These are phyloP conservation scores for Eupithecia centaureata DNA, from an alignment of 2,888 invertebrate genomes.

Conservation along the genomic window DNA sequence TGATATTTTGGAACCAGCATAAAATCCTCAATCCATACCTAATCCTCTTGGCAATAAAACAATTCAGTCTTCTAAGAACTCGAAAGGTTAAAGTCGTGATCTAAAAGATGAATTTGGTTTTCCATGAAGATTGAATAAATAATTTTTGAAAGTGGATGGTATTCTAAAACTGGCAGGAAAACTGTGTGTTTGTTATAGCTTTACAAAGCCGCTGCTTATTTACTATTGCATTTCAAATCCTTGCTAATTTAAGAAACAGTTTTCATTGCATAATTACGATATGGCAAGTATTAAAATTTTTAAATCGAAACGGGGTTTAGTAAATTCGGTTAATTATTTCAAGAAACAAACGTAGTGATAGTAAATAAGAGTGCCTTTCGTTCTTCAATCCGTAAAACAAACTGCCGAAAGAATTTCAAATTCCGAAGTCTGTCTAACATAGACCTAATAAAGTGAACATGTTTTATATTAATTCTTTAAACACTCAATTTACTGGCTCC, in stretches of 20 bases:
- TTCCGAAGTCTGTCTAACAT: background rate
- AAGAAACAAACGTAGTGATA: background rate
- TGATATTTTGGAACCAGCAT: too few species aligned
- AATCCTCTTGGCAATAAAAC: too few species aligned
- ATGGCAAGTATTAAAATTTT: background rate
- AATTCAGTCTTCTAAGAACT: conserved; percentile 7
- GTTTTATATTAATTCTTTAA: background rate
- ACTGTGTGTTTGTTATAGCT: background rate
- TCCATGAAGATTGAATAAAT: conserved; percentile 47
- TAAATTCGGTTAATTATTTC: background rate
- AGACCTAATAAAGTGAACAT: too few species aligned
- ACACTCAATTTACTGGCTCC: background rate
- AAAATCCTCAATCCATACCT: too few species aligned
- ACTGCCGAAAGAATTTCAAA: background rate
- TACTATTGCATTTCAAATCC: background rate
- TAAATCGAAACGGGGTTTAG: background rate
- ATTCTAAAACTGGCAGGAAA: conserved; percentile 22
- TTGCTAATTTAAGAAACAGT: background rate
- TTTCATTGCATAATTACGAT: background rate
- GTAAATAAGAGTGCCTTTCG: background rate
- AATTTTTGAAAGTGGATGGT: too few species aligned
- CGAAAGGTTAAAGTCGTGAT: conserved; percentile 54
- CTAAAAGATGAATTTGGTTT: conserved; percentile 45
- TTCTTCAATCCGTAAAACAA: background rate
- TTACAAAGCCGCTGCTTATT: background rate